A percentile compares a stretch with the other conserved stretches of the same genome.
phyloP scores from a whole-genome alignment of 2,797 vertebrate genomes.

The Galaxias olidus region DNA sequence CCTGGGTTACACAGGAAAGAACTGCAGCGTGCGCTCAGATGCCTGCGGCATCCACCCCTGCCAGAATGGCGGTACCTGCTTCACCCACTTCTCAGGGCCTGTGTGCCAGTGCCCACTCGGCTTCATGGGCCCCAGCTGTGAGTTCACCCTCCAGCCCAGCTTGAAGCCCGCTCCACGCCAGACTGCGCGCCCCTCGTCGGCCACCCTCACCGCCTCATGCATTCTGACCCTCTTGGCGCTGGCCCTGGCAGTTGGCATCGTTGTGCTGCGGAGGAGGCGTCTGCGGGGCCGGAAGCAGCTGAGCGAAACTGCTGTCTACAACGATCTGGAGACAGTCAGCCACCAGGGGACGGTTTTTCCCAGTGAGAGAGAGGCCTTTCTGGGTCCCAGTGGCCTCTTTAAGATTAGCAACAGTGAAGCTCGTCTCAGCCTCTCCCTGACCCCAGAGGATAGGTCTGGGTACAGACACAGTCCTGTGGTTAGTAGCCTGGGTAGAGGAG shows the following conservation, averaged over 20 bases:
- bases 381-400: constrained; percentile 68
- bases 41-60: constrained; percentile 78
- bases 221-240: constrained; percentile 75
- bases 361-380: constrained; percentile 77
- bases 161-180: constrained; percentile 62
- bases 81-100: constrained; percentile 82
- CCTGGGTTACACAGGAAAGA: constrained; percentile 81
- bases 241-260: constrained; percentile 66
- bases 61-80: constrained; percentile 84
- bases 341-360: constrained; percentile 64
- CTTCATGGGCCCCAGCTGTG: constrained; percentile 84
- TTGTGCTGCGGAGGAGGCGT: constrained; percentile 68
- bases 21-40: constrained; percentile 77
- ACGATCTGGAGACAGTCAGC: constrained; percentile 78
- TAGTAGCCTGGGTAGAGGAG: constrained; percentile 51
- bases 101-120: constrained; percentile 81
- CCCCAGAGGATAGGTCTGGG: constrained; percentile 61
- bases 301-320: constrained; percentile 66
- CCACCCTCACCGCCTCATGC: constrained; percentile 76
- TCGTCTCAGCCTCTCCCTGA: constrained; percentile 66
- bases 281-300: constrained; percentile 65
- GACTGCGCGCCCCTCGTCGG: constrained; percentile 57
- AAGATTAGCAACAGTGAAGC: constrained; percentile 82
- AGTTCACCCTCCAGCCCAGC: constrained; percentile 66
- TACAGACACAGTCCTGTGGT: constrained; percentile 69